Evolutionary conservation across 1,140 invertebrate genomes (phyloP).

Genomic region (Dreissena rostriformis): DNA sequence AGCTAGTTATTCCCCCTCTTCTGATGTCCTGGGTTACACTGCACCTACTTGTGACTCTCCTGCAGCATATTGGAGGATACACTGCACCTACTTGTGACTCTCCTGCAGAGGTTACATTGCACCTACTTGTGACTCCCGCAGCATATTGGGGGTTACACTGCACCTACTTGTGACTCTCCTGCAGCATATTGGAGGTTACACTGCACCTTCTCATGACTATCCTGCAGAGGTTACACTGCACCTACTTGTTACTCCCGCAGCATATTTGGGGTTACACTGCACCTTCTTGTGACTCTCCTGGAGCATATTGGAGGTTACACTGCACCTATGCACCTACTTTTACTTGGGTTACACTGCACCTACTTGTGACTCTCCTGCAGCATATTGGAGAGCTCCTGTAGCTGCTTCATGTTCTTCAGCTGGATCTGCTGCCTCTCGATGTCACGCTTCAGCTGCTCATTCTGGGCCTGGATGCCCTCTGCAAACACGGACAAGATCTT

Average conservation of each 20-base stretch:
- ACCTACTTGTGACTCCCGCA: no score
- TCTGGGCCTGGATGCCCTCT: constrained; percentile 74
- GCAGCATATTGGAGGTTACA: no score
- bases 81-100: constrained; percentile 68
- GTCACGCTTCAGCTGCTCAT: constrained; percentile 72
- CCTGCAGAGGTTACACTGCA: no score
- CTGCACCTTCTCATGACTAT: constrained; percentile 69
- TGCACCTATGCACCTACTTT: constrained; percentile 77
- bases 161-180: constrained; percentile 21
- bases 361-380: constrained; percentile 81
- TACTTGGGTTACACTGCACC: constrained; percentile 26
- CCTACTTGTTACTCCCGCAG: no score
- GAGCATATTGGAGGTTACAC: constrained; percentile 78
- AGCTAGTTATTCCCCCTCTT: no score
- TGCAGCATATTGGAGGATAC: constrained; percentile 79
- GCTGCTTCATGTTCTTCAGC: constrained; percentile 77
- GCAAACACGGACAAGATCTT: constrained; percentile 29
- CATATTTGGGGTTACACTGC: neutral
- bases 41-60: constrained; percentile 80
- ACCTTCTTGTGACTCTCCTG: constrained; percentile 81
- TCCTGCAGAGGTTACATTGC: no score
- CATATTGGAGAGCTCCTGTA: constrained; percentile 79
- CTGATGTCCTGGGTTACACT: neutral
- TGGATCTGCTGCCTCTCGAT: constrained; percentile 74
- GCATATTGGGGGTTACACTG: no score